A percentile compares a stretch with the other conserved stretches of the same genome.
Evolutionary conservation across 2,888 invertebrate species (phyloP).

Genomic region (Euphydryas editha): DNA sequence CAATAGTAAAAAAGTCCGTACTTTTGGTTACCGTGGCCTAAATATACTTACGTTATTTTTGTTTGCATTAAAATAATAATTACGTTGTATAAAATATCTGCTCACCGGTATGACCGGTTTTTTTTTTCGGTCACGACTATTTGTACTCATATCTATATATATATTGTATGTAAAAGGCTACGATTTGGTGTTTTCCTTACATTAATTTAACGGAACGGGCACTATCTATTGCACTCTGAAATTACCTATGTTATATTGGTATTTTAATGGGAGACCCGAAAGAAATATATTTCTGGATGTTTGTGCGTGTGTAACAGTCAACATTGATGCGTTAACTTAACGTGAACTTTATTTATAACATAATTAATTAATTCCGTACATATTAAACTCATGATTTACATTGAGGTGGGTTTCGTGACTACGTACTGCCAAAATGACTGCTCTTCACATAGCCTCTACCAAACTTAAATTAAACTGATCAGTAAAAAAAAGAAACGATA

Average conservation of each 20-base stretch:
- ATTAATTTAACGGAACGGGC: constrained; percentile 61
- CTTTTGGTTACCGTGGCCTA: constrained; percentile 15
- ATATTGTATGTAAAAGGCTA: constrained; percentile 60
- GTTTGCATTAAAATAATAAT: constrained; percentile 29
- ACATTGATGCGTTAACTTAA: constrained; percentile 54
- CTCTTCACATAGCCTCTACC: constrained; percentile 28
- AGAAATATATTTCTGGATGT: constrained; percentile 56
- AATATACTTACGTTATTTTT: constrained; percentile 21
- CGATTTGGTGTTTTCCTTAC: constrained; percentile 78
- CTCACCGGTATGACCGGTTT: constrained; percentile 43
- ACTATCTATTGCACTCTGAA: constrained; percentile 50
- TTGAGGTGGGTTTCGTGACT: constrained; percentile 49
- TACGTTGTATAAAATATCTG: constrained; percentile 45
- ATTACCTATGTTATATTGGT: constrained; percentile 48
- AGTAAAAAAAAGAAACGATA: constrained; percentile 28
- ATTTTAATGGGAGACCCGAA: constrained; percentile 67
- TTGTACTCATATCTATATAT: constrained; percentile 40
- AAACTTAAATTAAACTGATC: constrained; percentile 25
- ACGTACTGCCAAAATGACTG: constrained; percentile 39
- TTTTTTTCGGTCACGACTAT: constrained; percentile 36
- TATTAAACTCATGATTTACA: constrained; percentile 50
- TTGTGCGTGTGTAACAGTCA: constrained; percentile 74
- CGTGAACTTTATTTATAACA: constrained; percentile 52
- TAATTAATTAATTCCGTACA: constrained; percentile 54
- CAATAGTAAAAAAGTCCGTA: too few species aligned